These are phyloP conservation scores for Neodiprion pinetum DNA, from an alignment of 1,140 invertebrate species.

Conservation along the genomic window DNA sequence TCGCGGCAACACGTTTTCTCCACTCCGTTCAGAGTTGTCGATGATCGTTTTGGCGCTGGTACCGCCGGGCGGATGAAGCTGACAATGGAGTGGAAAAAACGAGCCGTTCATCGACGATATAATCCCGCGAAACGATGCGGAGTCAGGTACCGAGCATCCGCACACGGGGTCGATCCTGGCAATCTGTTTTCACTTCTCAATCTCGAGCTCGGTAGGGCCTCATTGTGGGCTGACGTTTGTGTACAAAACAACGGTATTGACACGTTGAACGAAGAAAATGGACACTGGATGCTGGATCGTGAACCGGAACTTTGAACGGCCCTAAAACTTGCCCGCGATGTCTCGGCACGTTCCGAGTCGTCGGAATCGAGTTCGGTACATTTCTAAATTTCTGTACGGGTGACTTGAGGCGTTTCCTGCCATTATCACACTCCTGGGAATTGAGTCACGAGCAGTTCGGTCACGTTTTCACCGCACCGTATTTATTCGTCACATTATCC, in stretches of 20 bases:
- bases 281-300: not conserved
- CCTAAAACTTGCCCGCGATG: slow-evolving; percentile 39
- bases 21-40: not conserved
- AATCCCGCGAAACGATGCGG: slow-evolving; percentile 42
- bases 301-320: slow-evolving; percentile 1
- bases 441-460: slow-evolving; percentile 27
- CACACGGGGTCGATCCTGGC: slow-evolving; percentile 13
- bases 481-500: not conserved
- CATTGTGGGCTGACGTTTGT: slow-evolving; percentile 48
- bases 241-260: slow-evolving; percentile 56
- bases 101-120: slow-evolving; percentile 28
- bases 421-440: slow-evolving; percentile 39
- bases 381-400: slow-evolving; percentile 38
- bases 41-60: slow-evolving; percentile 1
- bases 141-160: slow-evolving; percentile 37
- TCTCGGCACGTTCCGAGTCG: slow-evolving; percentile 34
- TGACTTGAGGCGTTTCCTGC: slow-evolving; percentile 20
- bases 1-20: not conserved
- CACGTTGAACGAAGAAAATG: slow-evolving; percentile 15
- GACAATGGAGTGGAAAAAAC: not conserved
- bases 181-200: slow-evolving; percentile 44
- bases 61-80: too few relatives aligned
- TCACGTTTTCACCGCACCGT: slow-evolving; percentile 36
- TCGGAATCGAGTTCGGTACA: slow-evolving; percentile 40
- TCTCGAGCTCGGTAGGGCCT: slow-evolving; percentile 34